These are phyloP conservation scores for Stomatorhinus ivindoensis DNA, from an alignment of 2,113 vertebrate genomes.

Conservation along the genomic window DNA sequence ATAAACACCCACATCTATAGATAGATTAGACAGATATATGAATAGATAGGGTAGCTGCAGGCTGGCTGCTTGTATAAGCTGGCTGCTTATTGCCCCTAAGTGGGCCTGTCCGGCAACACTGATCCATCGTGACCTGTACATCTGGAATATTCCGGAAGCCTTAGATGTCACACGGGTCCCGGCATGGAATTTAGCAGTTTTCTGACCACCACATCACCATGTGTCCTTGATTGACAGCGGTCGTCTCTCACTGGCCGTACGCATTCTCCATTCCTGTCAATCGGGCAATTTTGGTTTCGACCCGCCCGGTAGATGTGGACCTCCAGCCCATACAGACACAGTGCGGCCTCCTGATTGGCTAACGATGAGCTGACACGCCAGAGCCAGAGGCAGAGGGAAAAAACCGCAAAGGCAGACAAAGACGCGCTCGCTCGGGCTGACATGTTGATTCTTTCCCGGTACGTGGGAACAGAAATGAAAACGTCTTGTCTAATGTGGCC, in stretches of 20 bases:
- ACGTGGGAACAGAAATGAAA: neutral
- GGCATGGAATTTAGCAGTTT: neutral
- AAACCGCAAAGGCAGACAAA: neutral
- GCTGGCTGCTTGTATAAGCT: neutral
- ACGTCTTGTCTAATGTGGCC: neutral
- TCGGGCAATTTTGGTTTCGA: neutral
- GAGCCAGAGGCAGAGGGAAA: neutral
- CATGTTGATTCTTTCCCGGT: conserved; percentile 3
- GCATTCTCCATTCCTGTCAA: neutral
- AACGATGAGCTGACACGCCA: neutral
- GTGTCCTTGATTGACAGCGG: neutral
- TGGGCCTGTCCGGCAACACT: neutral
- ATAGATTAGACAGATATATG: conserved; percentile 19
- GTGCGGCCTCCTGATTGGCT: neutral
- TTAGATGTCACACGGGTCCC: neutral
- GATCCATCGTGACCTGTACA: neutral
- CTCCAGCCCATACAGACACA: neutral
- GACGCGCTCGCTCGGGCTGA: neutral
- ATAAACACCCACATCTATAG: neutral
- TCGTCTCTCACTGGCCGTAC: neutral
- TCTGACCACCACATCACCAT: neutral
- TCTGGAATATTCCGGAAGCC: neutral
- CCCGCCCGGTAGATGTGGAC: neutral
- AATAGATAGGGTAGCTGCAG: conserved; percentile 1
- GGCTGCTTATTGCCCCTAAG: neutral